phyloP scores from a whole-genome alignment of 1,140 invertebrate genomes.

The Leptonema lineaticorne region DNA sequence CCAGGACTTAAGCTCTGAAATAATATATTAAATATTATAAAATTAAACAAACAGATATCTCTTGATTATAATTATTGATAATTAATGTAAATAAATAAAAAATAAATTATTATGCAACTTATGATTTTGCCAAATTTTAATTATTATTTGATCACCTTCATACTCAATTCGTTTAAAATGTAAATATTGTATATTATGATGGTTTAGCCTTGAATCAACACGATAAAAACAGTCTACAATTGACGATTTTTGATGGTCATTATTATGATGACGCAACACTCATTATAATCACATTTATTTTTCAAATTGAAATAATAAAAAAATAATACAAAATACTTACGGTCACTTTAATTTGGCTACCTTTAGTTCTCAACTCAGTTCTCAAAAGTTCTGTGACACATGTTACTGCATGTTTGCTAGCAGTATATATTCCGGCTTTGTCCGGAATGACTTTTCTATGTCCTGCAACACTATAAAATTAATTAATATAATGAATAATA shows the following conservation, averaged over 20 bases:
- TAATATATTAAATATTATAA: conserved; percentile 5
- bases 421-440: conserved; percentile 58
- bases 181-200: too few relatives aligned
- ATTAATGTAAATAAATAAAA: too few relatives aligned
- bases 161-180: not conserved
- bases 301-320: not conserved
- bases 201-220: too few relatives aligned
- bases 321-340: conserved; percentile 50
- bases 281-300: too few relatives aligned
- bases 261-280: too few relatives aligned
- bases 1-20: conserved; percentile 20
- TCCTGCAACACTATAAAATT: conserved; percentile 46
- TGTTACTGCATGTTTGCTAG: conserved; percentile 61
- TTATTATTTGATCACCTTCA: not conserved
- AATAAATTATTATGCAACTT: too few relatives aligned
- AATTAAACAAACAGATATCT: not conserved
- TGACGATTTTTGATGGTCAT: too few relatives aligned
- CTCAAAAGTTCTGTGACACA: conserved; percentile 63
- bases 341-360: conserved; percentile 65
- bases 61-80: too few relatives aligned
- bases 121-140: not conserved
- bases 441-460: conserved; percentile 47
- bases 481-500: too few relatives aligned
- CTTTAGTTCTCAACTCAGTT: conserved; percentile 60
- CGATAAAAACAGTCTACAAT: too few relatives aligned